Evolutionary conservation across 1,140 invertebrate species (phyloP).

Genomic region (Teleopsis dalmanni): DNA sequence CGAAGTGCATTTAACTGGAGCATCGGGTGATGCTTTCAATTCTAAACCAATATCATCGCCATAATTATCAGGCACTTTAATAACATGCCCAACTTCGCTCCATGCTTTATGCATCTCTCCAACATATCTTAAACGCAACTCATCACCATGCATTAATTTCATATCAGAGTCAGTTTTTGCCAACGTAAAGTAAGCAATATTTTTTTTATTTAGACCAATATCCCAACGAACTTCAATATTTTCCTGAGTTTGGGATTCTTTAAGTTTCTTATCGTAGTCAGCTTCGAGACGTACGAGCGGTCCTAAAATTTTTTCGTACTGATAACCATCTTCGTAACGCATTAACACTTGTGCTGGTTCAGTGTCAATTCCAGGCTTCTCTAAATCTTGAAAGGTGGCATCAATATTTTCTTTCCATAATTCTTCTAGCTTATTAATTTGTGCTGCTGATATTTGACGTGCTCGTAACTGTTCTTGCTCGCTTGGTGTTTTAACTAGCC

Average conservation of each 20-base stretch:
- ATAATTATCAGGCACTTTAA: conserved; percentile 98
- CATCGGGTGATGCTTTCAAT: conserved; percentile 81
- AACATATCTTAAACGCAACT: conserved; percentile 86
- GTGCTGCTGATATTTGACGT: conserved; percentile 90
- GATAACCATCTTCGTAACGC: conserved; percentile 96
- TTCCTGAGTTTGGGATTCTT: conserved; percentile 97
- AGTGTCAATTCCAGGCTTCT: conserved; percentile 95
- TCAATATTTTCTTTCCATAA: conserved; percentile 98
- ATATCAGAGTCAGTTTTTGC: conserved; percentile 97
- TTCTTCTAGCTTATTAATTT: conserved; percentile 97
- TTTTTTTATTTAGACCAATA: conserved; percentile 95
- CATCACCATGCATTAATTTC: conserved; percentile 99
- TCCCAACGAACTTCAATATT: conserved; percentile 99
- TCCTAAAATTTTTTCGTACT: conserved; percentile 98
- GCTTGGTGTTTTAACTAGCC: conserved; percentile 93
- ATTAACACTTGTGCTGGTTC: conserved; percentile 92
- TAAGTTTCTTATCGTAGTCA: conserved; percentile 95
- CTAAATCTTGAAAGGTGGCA: conserved; percentile 94
- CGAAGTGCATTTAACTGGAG: conserved; percentile 84
- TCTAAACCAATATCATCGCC: conserved; percentile 98
- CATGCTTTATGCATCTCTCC: conserved; percentile 90
- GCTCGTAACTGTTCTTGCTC: conserved; percentile 93
- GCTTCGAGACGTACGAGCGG: conserved; percentile 96
- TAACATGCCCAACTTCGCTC: conserved; percentile 93
- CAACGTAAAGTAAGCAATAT: conserved; percentile 94